These are phyloP conservation scores for Rhagonycha lutea DNA, from an alignment of 2,888 invertebrate species.

Conservation along the genomic window DNA sequence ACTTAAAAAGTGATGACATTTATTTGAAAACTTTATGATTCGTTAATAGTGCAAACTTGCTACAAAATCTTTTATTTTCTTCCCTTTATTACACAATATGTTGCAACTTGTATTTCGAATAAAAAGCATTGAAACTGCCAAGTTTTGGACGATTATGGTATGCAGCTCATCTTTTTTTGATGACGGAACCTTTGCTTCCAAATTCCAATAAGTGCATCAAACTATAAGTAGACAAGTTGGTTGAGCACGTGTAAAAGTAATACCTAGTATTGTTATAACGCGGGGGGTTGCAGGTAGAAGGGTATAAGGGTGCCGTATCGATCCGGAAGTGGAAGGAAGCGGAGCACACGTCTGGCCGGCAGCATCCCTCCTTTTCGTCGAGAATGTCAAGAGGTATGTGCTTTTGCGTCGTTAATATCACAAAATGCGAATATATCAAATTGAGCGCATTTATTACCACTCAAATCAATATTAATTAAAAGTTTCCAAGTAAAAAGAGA, in stretches of 20 bases:
- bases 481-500: conserved; percentile 27
- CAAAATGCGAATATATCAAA: conserved; percentile 27
- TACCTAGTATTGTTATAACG: conserved; percentile 26
- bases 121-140: neutral
- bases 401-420: conserved; percentile 29
- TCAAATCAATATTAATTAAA: conserved; percentile 28
- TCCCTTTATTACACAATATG: conserved; percentile 6
- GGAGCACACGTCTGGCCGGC: conserved; percentile 35
- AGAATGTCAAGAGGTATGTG: conserved; percentile 37
- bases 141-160: neutral
- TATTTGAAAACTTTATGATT: conserved; percentile 16
- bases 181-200: neutral
- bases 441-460: conserved; percentile 26
- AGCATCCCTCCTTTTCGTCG: conserved; percentile 37
- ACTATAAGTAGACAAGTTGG: neutral
- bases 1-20: conserved; percentile 13
- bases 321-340: conserved; percentile 38
- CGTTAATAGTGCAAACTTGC: conserved; percentile 18
- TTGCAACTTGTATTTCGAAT: neutral
- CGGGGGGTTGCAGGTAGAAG: conserved; percentile 33
- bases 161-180: neutral
- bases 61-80: conserved; percentile 15
- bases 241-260: conserved; percentile 25
- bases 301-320: conserved; percentile 33
- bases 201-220: neutral